Evolutionary conservation across 2,113 vertebrate species (phyloP), one percentile per base, ranked within the genome.

Genomic region (Acrocephalus kingi): DNA sequence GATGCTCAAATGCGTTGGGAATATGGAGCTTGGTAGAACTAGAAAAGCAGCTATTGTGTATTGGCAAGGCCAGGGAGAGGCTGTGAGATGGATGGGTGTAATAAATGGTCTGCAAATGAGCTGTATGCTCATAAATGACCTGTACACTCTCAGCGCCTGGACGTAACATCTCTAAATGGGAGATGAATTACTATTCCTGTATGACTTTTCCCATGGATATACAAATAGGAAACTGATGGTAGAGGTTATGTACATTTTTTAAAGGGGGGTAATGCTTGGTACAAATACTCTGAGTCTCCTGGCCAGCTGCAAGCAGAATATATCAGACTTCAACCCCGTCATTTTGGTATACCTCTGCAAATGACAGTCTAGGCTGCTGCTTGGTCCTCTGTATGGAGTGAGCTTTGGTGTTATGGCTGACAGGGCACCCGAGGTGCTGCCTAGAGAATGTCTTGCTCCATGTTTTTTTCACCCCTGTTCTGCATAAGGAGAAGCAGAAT

Each of bases 91-190:
- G 49, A 77, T 45, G 48, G 56, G 25, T 8, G 3, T 49, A 86
- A 88, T 86, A 90, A 96, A 80, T 41, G 48, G 33, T 41, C 79
- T 94, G 64, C 41, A 90, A 84, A 96, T 75, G 75, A 84, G 68
- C 52, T 92, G 35, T 45, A 16, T 0, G 4, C 41, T 71, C 85
- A 59, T 59, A 90, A 95, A 88, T 90, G 75, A 88, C 63, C 83
- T 86, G 48, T 78, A 59, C 24, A 1, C 22, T 59, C 68, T 97
- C 85, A 88, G 69, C 0, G 0, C 37, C 45, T 78, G 79, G 72
- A 27, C 8, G 7, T 27, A 93, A 41, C 56, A 19, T 78, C 68
- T 81, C 56, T 52, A 61, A 77, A 86, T n/a, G 22, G 15, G 25
- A 88, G 68, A 84, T 30, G 31, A 90, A 84, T 95, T 88, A 59